These are phyloP conservation scores for Hystrix cristata DNA, from an alignment of 2,113 vertebrate species.

Conservation along the genomic window DNA sequence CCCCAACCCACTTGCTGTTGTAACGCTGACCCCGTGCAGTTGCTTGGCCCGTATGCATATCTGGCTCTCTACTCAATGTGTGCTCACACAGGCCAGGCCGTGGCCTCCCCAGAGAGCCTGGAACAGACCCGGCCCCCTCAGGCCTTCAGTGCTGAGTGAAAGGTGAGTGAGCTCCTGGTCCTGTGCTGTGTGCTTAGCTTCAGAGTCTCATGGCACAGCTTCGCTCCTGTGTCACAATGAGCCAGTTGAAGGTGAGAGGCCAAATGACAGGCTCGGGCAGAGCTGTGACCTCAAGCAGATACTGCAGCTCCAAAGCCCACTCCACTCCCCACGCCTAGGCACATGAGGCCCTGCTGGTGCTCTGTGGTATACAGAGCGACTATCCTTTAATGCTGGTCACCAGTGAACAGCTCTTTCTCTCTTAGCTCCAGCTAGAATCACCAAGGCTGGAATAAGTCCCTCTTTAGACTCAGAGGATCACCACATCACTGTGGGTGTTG, in stretches of 20 bases:
- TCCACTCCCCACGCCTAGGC: rapidly evolving
- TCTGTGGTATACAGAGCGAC: too few relatives aligned
- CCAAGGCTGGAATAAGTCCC: not conserved
- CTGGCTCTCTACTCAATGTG: not conserved
- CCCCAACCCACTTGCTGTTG: not conserved
- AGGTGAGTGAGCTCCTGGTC: rapidly evolving
- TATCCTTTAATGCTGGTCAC: not conserved
- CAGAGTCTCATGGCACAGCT: not conserved
- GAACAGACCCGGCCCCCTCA: not conserved
- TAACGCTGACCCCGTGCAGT: too few relatives aligned
- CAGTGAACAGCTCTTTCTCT: not conserved
- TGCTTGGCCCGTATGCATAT: rapidly evolving
- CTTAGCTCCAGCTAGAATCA: not conserved
- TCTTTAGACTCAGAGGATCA: not conserved
- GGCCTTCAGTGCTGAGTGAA: not conserved
- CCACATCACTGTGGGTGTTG: rapidly evolving
- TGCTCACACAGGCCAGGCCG: rapidly evolving
- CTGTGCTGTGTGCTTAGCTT: not conserved
- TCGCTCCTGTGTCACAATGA: rapidly evolving
- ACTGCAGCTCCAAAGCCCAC: not conserved
- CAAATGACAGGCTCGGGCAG: rapidly evolving
- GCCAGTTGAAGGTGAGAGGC: too few relatives aligned
- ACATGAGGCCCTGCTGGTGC: not conserved
- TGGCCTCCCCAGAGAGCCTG: not conserved
- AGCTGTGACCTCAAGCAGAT: not conserved